Evolutionary conservation across 2,113 vertebrate genomes (phyloP), one percentile per base, ranked within the genome.

Genomic region (Mirounga angustirostris): DNA sequence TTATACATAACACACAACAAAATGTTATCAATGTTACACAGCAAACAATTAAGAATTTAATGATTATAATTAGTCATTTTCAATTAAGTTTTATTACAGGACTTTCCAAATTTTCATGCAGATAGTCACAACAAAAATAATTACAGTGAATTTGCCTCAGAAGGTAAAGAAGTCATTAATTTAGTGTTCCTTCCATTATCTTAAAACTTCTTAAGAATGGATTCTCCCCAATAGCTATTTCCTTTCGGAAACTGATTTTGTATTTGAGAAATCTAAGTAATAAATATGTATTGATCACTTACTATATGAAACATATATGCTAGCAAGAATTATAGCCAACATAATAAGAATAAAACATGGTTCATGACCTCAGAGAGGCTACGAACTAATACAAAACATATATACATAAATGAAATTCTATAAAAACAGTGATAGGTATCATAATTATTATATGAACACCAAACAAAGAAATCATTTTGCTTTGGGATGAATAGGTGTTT

Each of bases 21-120:
- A 94, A n/a, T 97, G 15, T 46, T 95, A 80, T 86, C 56, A 91
- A 16, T 93, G 19, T 92, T 94, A 89, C 30, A 93, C 14, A 90
- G 61, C 11, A 83, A 93, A 93, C 43, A 97, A 86, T 80, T 94
- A 93, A 94, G 56, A 76, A 74, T 88, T 65, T 67, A 94, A 80
- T 95, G 40, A 95, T 83, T 88, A 74, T 95, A 90, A 96, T 96
- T 96, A 97, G 78, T 11, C 22, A 93, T 52, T 96, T 87, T 89
- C 79, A 97, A 89, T 96, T 97, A 79, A 95, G 15, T 73, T 91
- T 96, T 91, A 76, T 86, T 89, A 93, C 3, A 86, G 89, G 4
- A 43, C 40, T 30, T 1, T 85, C 33, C 71, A 94, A 78, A 87
- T 54, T 94, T 96, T 95, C 36, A 79, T 74, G 89, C 19, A 79